Evolutionary conservation across 1,140 invertebrate species (phyloP).

Genomic region (Ips typographus): DNA sequence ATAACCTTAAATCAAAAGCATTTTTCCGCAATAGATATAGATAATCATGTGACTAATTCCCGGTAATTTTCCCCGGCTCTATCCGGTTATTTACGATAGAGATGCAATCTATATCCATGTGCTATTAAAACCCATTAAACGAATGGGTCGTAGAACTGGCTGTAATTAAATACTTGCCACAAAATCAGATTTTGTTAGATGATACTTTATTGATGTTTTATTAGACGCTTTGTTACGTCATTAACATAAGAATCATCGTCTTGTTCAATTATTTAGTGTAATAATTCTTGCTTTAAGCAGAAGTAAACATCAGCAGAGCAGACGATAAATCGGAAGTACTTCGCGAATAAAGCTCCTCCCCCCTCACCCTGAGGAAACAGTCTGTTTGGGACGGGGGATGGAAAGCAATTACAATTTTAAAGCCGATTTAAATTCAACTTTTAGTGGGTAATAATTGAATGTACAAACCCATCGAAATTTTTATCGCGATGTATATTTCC

Average conservation of each 20-base stretch:
- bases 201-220: constrained; percentile 18
- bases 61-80: constrained; percentile 5
- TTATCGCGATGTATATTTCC: constrained; percentile 4
- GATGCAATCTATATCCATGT: constrained; percentile 9
- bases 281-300: too few relatives aligned
- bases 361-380: background rate
- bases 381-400: too few relatives aligned
- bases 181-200: constrained; percentile 15
- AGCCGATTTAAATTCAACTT: background rate
- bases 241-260: too few relatives aligned
- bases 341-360: background rate
- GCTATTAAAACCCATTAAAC: constrained; percentile 17
- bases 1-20: constrained; percentile 8
- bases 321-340: too few relatives aligned
- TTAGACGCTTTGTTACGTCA: background rate
- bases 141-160: constrained; percentile 9
- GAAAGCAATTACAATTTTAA: too few relatives aligned
- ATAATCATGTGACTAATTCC: constrained; percentile 13
- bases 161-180: constrained; percentile 16
- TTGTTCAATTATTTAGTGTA: too few relatives aligned
- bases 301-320: too few relatives aligned
- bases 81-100: constrained; percentile 12
- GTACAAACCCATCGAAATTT: constrained; percentile 6
- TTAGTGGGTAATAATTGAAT: constrained; percentile 13
- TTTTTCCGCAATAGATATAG: background rate